Base-by-base conservation (phyloP, 2,888 invertebrate species). In the Lasioglossum marginatum region DNA sequence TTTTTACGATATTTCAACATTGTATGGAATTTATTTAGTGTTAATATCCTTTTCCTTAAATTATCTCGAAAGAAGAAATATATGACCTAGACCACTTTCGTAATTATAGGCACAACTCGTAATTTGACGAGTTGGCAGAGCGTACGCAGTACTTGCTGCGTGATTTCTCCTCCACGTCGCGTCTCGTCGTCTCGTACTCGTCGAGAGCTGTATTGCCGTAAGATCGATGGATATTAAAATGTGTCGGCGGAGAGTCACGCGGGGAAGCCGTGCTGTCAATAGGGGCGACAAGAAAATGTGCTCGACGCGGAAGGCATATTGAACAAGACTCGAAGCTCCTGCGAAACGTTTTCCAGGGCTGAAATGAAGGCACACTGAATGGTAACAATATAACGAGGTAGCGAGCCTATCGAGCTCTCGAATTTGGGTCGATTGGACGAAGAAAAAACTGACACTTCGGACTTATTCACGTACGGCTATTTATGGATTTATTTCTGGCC, bases 171-270 rank as follows among this genome's bases (percentile, higher is more conserved):
- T 68, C n/a, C 10, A 10, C 23, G 48, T 48, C 48, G 48, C 48
- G 19, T 48, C 48, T 19, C 48, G 60, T 66, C 31, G 60, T 6
- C 0, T 31, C 6, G 27, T 16, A 34, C n/a, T 79, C 60, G 73
- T 43, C 74, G 68, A 34, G 14, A 27, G 14, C 57, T 52, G 34
- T 68, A 71, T 71, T 31, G 60, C 45, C 14, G 40, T 10, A 23
- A 45, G 40, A 81, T 71, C 48, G 81, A 81, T 71, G 80, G 75
- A 48, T 70, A 76, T 81, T 76, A 76, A 71, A 76, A 63, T 40
- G 73, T 31, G 80, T 52, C 71, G 31, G 16, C 23, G n/a, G 37
- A 40, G 60, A 48, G 81, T 80, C 74, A 68, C 68, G 52, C 66
- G 34, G 63, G 6, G 27, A 68, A 43, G 8, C 45, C 48, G 37